Evolutionary conservation across 37 sponge, comb jelly and placozoan species (phyloP).

Genomic region (Axinella damicornis): DNA sequence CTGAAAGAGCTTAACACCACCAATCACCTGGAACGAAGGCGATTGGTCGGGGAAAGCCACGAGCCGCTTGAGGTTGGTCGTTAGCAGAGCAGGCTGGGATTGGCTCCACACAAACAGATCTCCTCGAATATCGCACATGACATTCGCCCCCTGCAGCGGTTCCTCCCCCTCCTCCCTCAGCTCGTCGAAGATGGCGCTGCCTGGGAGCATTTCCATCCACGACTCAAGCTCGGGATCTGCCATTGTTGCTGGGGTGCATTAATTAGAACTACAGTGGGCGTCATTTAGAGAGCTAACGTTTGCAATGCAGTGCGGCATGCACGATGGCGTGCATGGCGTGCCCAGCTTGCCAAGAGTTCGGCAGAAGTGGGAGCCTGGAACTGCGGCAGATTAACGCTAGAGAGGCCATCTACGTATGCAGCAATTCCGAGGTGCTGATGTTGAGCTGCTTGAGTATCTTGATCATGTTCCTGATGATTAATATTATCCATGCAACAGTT

Average conservation of each 20-base stretch:
- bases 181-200: conserved; percentile 24
- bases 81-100: conserved; percentile 26
- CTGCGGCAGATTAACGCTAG: conserved; percentile 56
- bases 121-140: conserved; percentile 66
- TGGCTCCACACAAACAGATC: conserved; percentile 65
- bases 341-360: conserved; percentile 30
- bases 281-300: background rate
- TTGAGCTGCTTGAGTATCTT: too few relatives aligned
- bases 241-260: background rate
- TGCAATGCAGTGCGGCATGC: background rate
- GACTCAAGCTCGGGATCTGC: background rate
- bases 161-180: conserved; percentile 5
- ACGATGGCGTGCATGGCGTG: background rate
- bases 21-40: conserved; percentile 28
- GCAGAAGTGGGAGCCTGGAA: conserved; percentile 19
- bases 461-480: too few relatives aligned
- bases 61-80: conserved; percentile 64
- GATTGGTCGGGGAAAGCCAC: conserved; percentile 6
- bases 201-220: conserved; percentile 31
- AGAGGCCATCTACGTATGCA: conserved; percentile 62
- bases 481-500: too few relatives aligned
- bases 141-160: conserved; percentile 3
- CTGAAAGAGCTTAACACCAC: too few relatives aligned
- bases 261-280: conserved; percentile 4
- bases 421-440: conserved; percentile 7